Base-by-base conservation (phyloP, 2,797 vertebrate species). In the Tamandua tetradactyla region DNA sequence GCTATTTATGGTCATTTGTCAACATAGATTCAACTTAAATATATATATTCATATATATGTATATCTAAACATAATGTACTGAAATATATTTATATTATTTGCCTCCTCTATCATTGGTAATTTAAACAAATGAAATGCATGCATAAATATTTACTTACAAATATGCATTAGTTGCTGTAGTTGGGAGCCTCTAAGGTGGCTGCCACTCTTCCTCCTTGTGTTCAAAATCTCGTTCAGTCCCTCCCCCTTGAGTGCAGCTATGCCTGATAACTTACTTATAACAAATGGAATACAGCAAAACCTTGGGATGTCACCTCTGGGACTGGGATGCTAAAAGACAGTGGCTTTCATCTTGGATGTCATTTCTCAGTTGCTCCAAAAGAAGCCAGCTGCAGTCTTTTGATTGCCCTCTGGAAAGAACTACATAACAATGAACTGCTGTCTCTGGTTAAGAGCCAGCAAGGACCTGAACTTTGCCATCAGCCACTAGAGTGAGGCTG, bases 241-340 rank as follows among this genome's bases (percentile, higher is more conserved):
- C 23, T 12, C 64, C 11, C 40, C 27, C 52, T 59, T n/a, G 27
- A 42, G 4, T 6, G 17, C 69, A 5, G 18, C 42, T 27, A 2
- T 23, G 25, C 27, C 64, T 17, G 12, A 14, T 3, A 7, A 52
- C 11, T 2, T 42, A 27, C 80, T 44, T 44, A 35, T 40, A 30
- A 42, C 27, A 22, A 49, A 1, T 0, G 42, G 27, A 84, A n/a
- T 5, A 14, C 17, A 23, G 27, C 11, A 40, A 68, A 75, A 84
- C 0, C 49, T 14, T 9, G 18, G 17, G 3, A 11, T 1, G 3
- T n/a, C 42, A 3, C 27, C 23, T 76, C 42, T 0, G 3, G n/a
- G 20, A 66, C 15, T 2, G 22, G 18, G 10, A 9, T 49, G 52
- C 52, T 52, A 4, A 52, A 52, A 52, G 52, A 52, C 15, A 52